Percentiles rank a stretch among this genome's conserved stretches.
These are phyloP conservation scores for Aptenodytes patagonicus DNA, from an alignment of 2,113 vertebrate genomes.

Conservation along the genomic window DNA sequence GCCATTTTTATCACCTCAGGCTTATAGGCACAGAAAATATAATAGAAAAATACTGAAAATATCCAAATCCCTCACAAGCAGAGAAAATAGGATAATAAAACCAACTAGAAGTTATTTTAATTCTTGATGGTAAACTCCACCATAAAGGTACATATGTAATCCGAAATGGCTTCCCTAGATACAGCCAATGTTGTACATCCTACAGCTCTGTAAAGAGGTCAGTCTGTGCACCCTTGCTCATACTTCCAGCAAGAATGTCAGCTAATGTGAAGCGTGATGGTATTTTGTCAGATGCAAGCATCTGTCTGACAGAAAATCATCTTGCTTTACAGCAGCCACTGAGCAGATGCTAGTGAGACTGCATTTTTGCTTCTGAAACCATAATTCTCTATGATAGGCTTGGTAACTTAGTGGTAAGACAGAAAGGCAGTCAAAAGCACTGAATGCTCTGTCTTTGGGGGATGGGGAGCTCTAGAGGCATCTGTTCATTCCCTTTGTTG, in stretches of 20 bases:
- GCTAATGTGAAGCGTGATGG: fast-evolving
- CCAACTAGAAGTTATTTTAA: not conserved
- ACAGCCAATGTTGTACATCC: not conserved
- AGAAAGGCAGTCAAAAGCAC: not conserved
- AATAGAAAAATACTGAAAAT: not conserved
- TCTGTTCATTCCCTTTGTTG: not conserved
- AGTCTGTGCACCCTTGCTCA: fast-evolving
- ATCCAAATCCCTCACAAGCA: not conserved
- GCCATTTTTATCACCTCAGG: not conserved
- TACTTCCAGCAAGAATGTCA: not conserved
- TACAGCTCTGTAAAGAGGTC: not conserved
- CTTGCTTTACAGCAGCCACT: not conserved
- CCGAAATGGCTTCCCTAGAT: not conserved
- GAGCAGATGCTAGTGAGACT: not conserved
- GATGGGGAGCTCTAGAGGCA: not conserved
- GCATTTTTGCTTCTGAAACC: not conserved
- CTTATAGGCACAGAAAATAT: not conserved
- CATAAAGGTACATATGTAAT: not conserved
- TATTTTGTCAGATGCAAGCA: not conserved
- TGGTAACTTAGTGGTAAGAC: not conserved
- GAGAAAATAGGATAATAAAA: not conserved
- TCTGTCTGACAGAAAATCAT: not conserved
- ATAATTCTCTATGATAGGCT: not conserved
- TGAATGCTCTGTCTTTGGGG: not conserved
- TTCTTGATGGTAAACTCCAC: not conserved